Evolutionary conservation across 2,888 invertebrate genomes (phyloP), one percentile per base, ranked within the genome.

Genomic region (Junonia oenone): DNA sequence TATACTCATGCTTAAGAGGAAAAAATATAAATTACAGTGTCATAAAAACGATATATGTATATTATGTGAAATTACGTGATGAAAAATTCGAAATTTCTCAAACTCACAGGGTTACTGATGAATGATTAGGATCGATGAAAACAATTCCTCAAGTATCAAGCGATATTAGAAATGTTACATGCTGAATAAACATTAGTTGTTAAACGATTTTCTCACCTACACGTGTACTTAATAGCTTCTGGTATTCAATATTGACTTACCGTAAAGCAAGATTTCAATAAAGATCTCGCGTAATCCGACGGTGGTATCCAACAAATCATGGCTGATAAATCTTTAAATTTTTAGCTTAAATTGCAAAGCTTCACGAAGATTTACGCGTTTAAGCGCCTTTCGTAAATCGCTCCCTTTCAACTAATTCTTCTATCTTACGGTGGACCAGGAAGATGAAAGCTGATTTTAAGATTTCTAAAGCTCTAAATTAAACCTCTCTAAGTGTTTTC

Each of bases 391-490:
- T 66, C 63, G 75, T 76, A 77, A 76, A 77, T 75, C 74, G 71
- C 68, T 75, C 70, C 68, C 71, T 75, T 73, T 69, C 70, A 75
- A 73, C 78, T 80, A 80, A 76, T 73, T 72, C 75, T 73, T 76
- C 75, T 71, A 74, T 71, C 69, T 71, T 70, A 72, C 66, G 68
- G 69, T 69, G 73, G 73, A 71, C 67, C 68, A 64, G 52, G 72
- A 68, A 65, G 62, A 72, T 71, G 64, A 74, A 79, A 79, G 79
- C 76, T 72, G 71, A 71, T 66, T 62, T 68, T 64, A 68, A 76
- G 81, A 81, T 69, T 69, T 78, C 81, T 83, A 85, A 74, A 80
- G 78, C 77, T 61, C 81, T 82, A 81, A 66, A 59, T 68, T 68
- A 76, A 68, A 78, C 73, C 80, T 73, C 71, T 72, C 77, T 81